These are phyloP conservation scores for Gymnoscopelus braueri DNA, from an alignment of 2,797 vertebrate genomes.

Conservation along the genomic window DNA sequence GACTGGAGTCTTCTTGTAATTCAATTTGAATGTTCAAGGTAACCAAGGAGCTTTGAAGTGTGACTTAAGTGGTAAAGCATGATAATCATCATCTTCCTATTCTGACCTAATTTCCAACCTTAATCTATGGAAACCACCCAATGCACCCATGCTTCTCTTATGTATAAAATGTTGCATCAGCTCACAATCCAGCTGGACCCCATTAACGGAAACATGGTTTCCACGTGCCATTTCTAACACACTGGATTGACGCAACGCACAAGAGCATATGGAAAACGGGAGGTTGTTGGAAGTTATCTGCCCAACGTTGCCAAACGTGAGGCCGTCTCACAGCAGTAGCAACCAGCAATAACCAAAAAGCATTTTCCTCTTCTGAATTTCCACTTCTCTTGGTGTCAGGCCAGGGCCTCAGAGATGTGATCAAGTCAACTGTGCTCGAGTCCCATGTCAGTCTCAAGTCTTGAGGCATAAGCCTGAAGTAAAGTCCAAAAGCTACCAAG, in stretches of 20 bases:
- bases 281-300: background rate
- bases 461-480: too few relatives aligned
- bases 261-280: background rate
- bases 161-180: slow-evolving; percentile 9
- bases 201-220: background rate
- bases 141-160: slow-evolving; percentile 9
- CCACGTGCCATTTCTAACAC: slow-evolving; percentile 2
- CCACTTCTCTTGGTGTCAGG: slow-evolving; percentile 5
- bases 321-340: too few relatives aligned
- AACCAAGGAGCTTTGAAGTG: background rate
- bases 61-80: background rate
- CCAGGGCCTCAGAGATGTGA: too few relatives aligned
- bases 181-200: background rate
- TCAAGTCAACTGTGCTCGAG: too few relatives aligned
- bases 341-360: background rate
- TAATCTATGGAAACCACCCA: background rate
- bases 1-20: slow-evolving; percentile 3
- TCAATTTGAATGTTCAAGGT: background rate
- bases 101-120: slow-evolving; percentile 17
- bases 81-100: background rate
- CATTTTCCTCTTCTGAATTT: background rate
- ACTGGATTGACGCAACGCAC: background rate
- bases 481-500: too few relatives aligned
- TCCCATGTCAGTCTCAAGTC: too few relatives aligned
- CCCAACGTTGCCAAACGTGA: too few relatives aligned